These are phyloP conservation scores for Thalassophryne amazonica DNA, from an alignment of 2,797 vertebrate species.

Conservation along the genomic window DNA sequence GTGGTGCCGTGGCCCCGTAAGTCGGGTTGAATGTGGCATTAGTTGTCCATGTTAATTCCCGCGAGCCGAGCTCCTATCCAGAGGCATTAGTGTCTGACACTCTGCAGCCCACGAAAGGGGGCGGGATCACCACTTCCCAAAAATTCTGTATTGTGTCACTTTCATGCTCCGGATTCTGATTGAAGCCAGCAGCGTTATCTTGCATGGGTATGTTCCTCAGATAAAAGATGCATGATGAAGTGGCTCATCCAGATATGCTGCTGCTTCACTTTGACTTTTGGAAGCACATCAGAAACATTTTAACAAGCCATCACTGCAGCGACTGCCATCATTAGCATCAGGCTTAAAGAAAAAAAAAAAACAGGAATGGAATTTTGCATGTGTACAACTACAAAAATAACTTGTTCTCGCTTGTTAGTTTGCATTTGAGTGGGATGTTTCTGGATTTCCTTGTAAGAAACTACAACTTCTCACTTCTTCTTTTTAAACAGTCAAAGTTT, in stretches of 20 bases:
- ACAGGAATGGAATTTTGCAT: not conserved
- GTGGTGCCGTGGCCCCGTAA: conserved; percentile 66
- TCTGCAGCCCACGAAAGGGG: conserved; percentile 45
- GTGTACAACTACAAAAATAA: conserved; percentile 31
- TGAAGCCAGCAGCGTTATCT: conserved; percentile 34
- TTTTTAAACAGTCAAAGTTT: not conserved
- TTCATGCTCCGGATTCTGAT: conserved; percentile 34
- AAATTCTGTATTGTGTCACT: conserved; percentile 20
- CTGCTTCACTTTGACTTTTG: conserved; percentile 12
- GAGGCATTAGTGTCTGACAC: conserved; percentile 71
- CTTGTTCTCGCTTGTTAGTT: not conserved
- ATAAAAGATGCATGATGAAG: conserved; percentile 31
- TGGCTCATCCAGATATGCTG: conserved; percentile 18
- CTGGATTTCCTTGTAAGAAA: not conserved
- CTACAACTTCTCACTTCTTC: not conserved
- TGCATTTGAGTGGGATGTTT: not conserved
- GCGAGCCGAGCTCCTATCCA: conserved; percentile 66
- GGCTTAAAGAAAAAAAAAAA: too few relatives aligned
- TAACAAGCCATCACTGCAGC: not conserved
- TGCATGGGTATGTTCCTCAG: conserved; percentile 13
- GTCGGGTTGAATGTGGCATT: conserved; percentile 72
- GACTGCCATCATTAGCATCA: conserved; percentile 2
- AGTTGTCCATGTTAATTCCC: conserved; percentile 76
- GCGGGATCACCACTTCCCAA: conserved; percentile 21
- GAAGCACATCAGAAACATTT: conserved; percentile 5